Percentiles rank a stretch among this genome's conserved stretches.
phyloP scores from a whole-genome alignment of 2,888 invertebrate species.

The Cenopis cana region DNA sequence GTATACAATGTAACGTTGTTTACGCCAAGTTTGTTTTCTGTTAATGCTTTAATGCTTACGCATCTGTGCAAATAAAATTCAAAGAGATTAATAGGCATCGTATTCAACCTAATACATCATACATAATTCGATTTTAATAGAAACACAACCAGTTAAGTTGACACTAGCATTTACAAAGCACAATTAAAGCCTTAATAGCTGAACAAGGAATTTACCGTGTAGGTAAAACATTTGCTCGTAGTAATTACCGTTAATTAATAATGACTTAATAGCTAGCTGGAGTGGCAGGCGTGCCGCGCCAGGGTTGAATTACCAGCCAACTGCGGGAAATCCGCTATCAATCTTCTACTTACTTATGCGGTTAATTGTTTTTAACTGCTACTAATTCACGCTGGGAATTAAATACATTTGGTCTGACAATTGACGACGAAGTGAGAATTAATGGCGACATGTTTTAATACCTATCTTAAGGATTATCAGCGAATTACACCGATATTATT shows the following conservation, averaged over 20 bases:
- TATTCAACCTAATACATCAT: conserved; percentile 8
- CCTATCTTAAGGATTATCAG: background rate
- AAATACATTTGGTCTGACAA: conserved; percentile 23
- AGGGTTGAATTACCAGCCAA: conserved; percentile 40
- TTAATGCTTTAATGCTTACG: conserved; percentile 27
- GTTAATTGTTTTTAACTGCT: conserved; percentile 42
- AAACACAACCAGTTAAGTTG: conserved; percentile 9
- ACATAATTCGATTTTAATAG: background rate
- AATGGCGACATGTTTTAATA: background rate
- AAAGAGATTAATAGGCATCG: conserved; percentile 15
- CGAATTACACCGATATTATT: background rate
- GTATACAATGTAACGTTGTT: conserved; percentile 33
- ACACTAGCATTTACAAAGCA: conserved; percentile 19
- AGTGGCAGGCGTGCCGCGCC: conserved; percentile 39
- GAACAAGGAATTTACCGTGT: conserved; percentile 40
- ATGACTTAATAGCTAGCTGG: conserved; percentile 45
- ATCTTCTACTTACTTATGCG: conserved; percentile 41
- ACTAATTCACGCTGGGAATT: conserved; percentile 22
- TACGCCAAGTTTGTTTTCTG: conserved; percentile 32
- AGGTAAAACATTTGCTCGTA: conserved; percentile 36
- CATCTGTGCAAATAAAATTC: conserved; percentile 36
- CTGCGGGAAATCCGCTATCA: conserved; percentile 43
- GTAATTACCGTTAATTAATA: conserved; percentile 45
- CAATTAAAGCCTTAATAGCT: conserved; percentile 37
- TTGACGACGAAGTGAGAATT: conserved; percentile 7